Conservation (phyloP, 1,140 invertebrate species). For the Drosophila trapezifrons region DNA sequence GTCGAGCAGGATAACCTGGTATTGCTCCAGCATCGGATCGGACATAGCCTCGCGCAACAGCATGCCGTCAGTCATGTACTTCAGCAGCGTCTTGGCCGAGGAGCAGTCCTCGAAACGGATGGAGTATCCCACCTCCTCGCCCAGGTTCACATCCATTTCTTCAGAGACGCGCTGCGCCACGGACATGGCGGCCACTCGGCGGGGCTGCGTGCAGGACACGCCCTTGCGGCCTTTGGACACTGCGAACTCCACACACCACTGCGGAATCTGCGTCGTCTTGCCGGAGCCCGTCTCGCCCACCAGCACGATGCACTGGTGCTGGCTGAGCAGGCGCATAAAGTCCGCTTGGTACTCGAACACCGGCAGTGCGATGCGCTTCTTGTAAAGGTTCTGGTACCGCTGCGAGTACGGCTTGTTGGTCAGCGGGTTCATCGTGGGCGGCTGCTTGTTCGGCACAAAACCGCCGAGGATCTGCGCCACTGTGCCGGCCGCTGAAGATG, state of each 20-base stretch:
- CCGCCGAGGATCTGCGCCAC: constrained; percentile 83
- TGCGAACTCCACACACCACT: constrained; percentile 97
- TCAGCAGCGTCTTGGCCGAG: constrained; percentile 94
- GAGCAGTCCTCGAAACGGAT: constrained; percentile 99
- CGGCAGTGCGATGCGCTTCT: constrained; percentile 95
- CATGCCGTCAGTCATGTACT: constrained; percentile 99
- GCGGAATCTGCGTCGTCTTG: constrained; percentile 98
- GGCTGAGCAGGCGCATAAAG: constrained; percentile 95
- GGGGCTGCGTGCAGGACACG: constrained; percentile 98
- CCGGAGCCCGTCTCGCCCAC: constrained; percentile 95
- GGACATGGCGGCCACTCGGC: constrained; percentile 99
- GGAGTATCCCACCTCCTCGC: constrained; percentile 99
- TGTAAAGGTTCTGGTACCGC: constrained; percentile 92
- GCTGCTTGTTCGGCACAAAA: constrained; percentile 84
- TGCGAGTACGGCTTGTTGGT: constrained; percentile 91
- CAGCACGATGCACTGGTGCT: constrained; percentile 85
- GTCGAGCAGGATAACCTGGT: constrained; percentile 98
- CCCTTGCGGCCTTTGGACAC: constrained; percentile 89
- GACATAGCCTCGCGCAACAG: constrained; percentile 99
- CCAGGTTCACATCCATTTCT: constrained; percentile 98
- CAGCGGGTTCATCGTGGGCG: constrained; percentile 87
- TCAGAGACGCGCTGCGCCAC: constrained; percentile 99
- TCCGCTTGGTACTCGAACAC: constrained; percentile 99
- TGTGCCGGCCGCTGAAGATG: constrained; percentile 71
- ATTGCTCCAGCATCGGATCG: constrained; percentile 98